These are phyloP conservation scores for Hypocryptadius cinnamomeus DNA, from an alignment of 2,113 vertebrate genomes.

Conservation along the genomic window DNA sequence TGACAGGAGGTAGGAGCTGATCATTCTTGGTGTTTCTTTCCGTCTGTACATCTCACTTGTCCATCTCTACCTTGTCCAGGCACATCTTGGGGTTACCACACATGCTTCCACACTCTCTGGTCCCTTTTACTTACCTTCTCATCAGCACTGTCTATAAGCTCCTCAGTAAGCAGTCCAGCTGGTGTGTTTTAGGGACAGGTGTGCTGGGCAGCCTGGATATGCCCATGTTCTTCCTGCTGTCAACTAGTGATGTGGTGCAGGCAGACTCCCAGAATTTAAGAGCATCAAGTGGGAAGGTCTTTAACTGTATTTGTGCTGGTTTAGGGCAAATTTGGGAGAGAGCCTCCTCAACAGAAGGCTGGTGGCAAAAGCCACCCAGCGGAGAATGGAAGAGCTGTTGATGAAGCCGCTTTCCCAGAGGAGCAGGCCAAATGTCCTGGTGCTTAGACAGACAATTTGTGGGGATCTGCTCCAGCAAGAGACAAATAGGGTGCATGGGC, in stretches of 20 bases:
- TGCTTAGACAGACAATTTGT: neutral
- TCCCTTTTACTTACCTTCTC: neutral
- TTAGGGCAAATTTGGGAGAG: neutral
- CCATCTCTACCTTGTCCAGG: neutral
- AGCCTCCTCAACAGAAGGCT: neutral
- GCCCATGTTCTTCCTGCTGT: neutral
- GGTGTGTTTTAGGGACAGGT: neutral
- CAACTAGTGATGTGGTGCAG: neutral
- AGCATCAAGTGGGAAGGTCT: accelerated
- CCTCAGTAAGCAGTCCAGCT: neutral
- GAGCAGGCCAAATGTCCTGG: neutral
- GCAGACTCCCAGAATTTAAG: neutral
- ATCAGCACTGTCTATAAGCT: accelerated
- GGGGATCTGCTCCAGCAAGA: neutral
- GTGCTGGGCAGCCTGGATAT: neutral
- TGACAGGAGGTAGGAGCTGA: neutral
- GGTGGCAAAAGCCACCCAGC: neutral
- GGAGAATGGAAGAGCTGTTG: neutral
- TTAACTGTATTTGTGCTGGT: neutral
- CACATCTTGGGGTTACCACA: neutral
- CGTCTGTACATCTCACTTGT: neutral
- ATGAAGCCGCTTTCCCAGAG: neutral
- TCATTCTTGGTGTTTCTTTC: neutral
- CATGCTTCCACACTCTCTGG: accelerated
- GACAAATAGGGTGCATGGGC: neutral